phyloP scores from a whole-genome alignment of 2,113 vertebrate species.

The human (Homo sapiens) region GRCh38 chr1:3162001-3162500 shows the following conservation, averaged over 20 bases:
- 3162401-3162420: neutral
- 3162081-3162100: neutral
- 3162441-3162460: rapidly evolving
- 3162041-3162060: neutral
- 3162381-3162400: neutral
- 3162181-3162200: rapidly evolving
- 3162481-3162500: rapidly evolving
- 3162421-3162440: neutral
- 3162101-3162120: rapidly evolving
- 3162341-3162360: neutral
- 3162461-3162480: neutral
- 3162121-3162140: rapidly evolving
- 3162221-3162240: rapidly evolving
- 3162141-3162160: rapidly evolving
- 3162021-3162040: neutral
- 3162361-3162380: rapidly evolving
- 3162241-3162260: rapidly evolving
- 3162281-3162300: rapidly evolving
- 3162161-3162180: rapidly evolving
- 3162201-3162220: rapidly evolving
- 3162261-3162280: too few relatives aligned
- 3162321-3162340: rapidly evolving
- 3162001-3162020: neutral
- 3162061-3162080: neutral
- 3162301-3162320: neutral